A percentile compares a stretch with the other conserved stretches of the same genome.
These are phyloP conservation scores for Ammospiza nelsoni DNA, from an alignment of 2,113 vertebrate genomes.

Conservation along the genomic window DNA sequence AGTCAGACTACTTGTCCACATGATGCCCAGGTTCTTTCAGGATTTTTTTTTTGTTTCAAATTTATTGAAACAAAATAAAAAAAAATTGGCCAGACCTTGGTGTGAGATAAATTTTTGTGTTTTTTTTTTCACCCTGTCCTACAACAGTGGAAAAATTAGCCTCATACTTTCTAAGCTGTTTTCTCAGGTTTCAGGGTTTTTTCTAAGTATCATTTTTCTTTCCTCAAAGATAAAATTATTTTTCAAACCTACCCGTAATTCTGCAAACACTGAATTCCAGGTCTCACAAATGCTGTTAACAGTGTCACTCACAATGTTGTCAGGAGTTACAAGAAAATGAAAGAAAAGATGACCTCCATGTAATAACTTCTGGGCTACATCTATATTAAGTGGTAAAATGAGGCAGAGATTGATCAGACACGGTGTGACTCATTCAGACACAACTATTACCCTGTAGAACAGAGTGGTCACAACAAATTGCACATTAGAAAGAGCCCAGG, in stretches of 20 bases:
- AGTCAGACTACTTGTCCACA: neutral
- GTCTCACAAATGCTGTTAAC: neutral
- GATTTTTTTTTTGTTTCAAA: neutral
- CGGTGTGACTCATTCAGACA: neutral
- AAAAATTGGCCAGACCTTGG: neutral
- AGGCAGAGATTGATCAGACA: neutral
- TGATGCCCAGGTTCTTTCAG: neutral
- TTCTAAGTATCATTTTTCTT: neutral
- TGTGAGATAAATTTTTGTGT: neutral
- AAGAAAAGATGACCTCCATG: neutral
- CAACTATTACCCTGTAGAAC: neutral
- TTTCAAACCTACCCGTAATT: neutral
- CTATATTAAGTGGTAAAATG: neutral
- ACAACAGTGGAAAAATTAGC: neutral
- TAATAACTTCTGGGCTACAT: neutral
- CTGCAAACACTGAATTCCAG: neutral
- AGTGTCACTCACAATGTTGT: neutral
- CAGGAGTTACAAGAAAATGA: neutral
- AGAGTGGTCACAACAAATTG: neutral
- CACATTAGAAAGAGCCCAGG: accelerated
- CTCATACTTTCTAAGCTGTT: neutral
- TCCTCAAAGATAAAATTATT: neutral
- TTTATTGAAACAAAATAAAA: neutral
- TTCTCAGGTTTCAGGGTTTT: neutral
- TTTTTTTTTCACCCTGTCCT: neutral